Evolutionary conservation across 2,888 invertebrate genomes (phyloP), one percentile per base, ranked within the genome.

Genomic region (Choristoneura rosaceana): DNA sequence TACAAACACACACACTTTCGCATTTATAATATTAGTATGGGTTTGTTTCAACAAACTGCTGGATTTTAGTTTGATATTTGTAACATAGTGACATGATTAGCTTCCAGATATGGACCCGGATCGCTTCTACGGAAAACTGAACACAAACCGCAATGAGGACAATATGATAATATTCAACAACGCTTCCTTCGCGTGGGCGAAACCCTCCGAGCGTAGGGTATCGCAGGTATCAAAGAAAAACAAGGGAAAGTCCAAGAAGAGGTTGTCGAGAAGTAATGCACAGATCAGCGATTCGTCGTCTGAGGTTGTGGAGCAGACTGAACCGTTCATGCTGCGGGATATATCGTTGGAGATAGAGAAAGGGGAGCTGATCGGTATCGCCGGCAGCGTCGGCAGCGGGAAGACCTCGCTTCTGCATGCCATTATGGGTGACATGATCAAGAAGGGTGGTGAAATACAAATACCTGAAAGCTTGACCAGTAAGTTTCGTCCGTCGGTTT

Each of bases 341-440:
- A 87, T 94, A 68, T 84, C 82, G 3, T 79, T 93, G 67, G 89
- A 89, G 74, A 87, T 91, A 17, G 90, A 90, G 8, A 87, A 96
- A 95, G 97, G 97, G 0, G 96, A 97, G 78, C 94, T 98, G 74
- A 91, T 99, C 17, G 99, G 99, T 38, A 94, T 99, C 12, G 96
- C 98, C 78, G 99, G 99, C 0, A 95, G 95, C 76, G 97, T 99
- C 2, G 99, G 99, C 0, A 96, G 97, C 80, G 99, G 99, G 10
- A 99, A 99, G 91, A 97, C 98, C 12, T 96, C 98, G 0, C 92
- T 99, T 2, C 91, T 99, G 33, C 95, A 96, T 69, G 97, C 98
- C 0, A 95, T 99, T 67, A 93, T 99, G 68, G 99, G 97, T 9
- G 98, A 99, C 87, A 95, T 99, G 88, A 92, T 95, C 9, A 96